Percentiles rank a stretch among this genome's conserved stretches.
phyloP scores from a whole-genome alignment of 2,888 invertebrate species.

The Cremastobaeus sp. region DNA sequence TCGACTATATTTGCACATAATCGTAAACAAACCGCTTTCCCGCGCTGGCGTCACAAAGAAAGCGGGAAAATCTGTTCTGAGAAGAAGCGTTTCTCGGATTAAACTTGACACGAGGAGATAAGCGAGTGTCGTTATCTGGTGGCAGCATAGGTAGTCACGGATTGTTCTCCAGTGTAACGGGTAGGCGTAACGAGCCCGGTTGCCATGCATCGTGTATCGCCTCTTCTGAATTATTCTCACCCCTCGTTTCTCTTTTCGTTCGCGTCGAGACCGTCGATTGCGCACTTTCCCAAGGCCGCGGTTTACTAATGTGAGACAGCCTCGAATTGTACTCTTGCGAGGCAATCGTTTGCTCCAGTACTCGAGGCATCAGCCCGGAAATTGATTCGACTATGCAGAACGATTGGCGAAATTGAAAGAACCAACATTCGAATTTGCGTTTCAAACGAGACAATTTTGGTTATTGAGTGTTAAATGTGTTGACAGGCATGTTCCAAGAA shows the following conservation, averaged over 20 bases:
- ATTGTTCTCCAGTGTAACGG: slow-evolving; percentile 40
- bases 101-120: slow-evolving; percentile 46
- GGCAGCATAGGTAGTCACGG: slow-evolving; percentile 39
- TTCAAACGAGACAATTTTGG: too few species aligned
- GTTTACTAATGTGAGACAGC: too few species aligned
- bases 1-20: slow-evolving; percentile 9
- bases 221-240: slow-evolving; percentile 36
- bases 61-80: slow-evolving; percentile 19
- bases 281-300: slow-evolving; percentile 34
- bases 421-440: too few species aligned
- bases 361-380: too few species aligned
- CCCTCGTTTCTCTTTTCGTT: slow-evolving; percentile 16
- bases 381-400: too few species aligned
- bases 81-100: slow-evolving; percentile 33
- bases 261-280: slow-evolving; percentile 6
- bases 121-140: slow-evolving; percentile 46
- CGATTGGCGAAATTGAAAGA: too few species aligned
- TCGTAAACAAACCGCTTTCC: slow-evolving; percentile 19
- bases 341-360: too few species aligned
- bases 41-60: background rate
- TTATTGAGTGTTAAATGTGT: too few species aligned
- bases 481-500: too few species aligned
- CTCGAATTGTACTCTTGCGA: too few species aligned
- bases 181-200: slow-evolving; percentile 50
- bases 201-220: slow-evolving; percentile 34